Conservation (phyloP, 2,797 vertebrate species). For the Scarus forsteni region DNA sequence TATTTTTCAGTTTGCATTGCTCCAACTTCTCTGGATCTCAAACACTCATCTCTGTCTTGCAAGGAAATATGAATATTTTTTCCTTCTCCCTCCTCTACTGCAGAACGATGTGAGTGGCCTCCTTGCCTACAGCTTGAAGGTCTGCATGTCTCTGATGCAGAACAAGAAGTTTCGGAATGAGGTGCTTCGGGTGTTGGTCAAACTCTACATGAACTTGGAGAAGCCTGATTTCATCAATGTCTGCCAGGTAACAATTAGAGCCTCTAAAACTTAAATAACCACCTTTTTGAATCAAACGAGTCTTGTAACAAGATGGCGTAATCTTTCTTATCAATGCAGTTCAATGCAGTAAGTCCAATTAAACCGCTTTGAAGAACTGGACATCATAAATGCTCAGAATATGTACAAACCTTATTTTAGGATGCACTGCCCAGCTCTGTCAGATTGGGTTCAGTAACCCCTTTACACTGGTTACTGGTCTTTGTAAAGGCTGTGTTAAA, state of each 20-base stretch:
- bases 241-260: constrained; percentile 90
- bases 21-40: not conserved
- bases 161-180: constrained; percentile 98
- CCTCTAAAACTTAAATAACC: not conserved
- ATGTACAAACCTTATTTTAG: no score
- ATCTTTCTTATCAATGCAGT: not conserved
- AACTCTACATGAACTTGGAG: constrained; percentile 99
- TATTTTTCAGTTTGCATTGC: not conserved
- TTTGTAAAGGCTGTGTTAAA: no score
- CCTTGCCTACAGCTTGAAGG: constrained; percentile 97
- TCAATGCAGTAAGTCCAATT: not conserved
- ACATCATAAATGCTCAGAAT: no score
- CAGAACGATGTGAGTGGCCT: constrained; percentile 97
- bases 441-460: no score
- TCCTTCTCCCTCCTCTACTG: constrained; percentile 42
- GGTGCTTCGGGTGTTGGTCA: constrained; percentile 95
- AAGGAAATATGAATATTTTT: not conserved
- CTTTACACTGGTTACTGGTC: no score
- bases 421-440: no score
- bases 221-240: constrained; percentile 99
- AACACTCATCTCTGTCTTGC: not conserved
- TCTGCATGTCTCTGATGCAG: constrained; percentile 99
- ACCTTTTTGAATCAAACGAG: not conserved
- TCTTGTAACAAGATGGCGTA: not conserved
- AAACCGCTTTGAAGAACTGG: no score